These are phyloP conservation scores for Zygothrica quintamaculata DNA, from an alignment of 2,888 invertebrate species.

Conservation along the genomic window DNA sequence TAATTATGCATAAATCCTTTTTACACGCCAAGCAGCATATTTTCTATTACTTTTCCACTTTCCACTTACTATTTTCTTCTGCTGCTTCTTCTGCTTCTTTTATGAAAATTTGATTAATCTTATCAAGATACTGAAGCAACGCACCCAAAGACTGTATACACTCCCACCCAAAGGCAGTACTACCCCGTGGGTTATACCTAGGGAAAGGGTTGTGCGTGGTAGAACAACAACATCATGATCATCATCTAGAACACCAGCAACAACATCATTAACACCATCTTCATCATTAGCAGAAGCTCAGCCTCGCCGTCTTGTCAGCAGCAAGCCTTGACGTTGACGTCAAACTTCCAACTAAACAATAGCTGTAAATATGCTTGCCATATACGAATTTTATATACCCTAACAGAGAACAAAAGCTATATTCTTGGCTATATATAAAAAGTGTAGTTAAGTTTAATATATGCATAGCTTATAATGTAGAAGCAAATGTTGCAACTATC, in stretches of 20 bases:
- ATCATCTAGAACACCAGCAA: conserved; percentile 19
- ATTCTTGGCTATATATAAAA: too few species aligned
- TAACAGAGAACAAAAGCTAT: not conserved
- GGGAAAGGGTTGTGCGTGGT: conserved; percentile 57
- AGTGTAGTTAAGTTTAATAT: too few species aligned
- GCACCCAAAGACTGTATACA: conserved; percentile 41
- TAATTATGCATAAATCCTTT: conserved; percentile 81
- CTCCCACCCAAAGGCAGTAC: not conserved
- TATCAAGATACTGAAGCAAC: conserved; percentile 81
- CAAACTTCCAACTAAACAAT: conserved; percentile 55
- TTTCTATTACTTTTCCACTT: conserved; percentile 76
- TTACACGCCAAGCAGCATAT: conserved; percentile 80
- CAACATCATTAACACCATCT: conserved; percentile 20
- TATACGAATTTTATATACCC: conserved; percentile 29
- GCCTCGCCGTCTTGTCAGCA: conserved; percentile 54
- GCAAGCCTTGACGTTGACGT: conserved; percentile 42
- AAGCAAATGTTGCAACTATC: too few species aligned
- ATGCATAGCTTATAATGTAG: too few species aligned
- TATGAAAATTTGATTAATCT: conserved; percentile 85
- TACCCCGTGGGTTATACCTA: not conserved
- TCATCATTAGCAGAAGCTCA: conserved; percentile 45
- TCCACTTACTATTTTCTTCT: too few species aligned
- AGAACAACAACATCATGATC: conserved; percentile 28
- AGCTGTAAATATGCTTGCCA: not conserved
- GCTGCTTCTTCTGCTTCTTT: conserved; percentile 59